Base-by-base conservation (phyloP, 2,797 vertebrate genomes). In the Eutrigla gurnardus region DNA sequence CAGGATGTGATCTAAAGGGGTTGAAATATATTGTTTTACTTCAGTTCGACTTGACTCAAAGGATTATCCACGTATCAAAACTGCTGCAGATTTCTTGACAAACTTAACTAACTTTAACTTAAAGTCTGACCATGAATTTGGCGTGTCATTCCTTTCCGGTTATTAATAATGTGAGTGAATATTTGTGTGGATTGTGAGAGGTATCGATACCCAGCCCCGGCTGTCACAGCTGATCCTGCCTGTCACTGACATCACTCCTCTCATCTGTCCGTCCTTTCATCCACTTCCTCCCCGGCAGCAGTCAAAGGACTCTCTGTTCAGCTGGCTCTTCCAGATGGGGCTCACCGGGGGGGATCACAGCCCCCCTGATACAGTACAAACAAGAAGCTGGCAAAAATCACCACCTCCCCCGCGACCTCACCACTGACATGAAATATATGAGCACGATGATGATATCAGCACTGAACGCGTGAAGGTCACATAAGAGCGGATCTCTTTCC, bases 221-320 rank as follows among this genome's bases (percentile, higher is more conserved):
- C 65, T 77, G 80, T 78, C 71, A 78, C 73, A 46, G 80, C 78
- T 58, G 70, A 84, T 65, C 1, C 82, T 72, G 86, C 85, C 93
- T 70, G 88, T 92, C 93, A 85, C 89, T 85, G 87, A 90, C 92
- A 89, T 93, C 92, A 78, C 84, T 84, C 77, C 42, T 63, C 81
- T 93, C 91, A 60, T 88, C 86, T 84, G 66, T 73, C 78, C 83
- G 49, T 89, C 77, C 75, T 78, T 73, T 86, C 84, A 83, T 84
- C 74, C 39, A 32, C 76, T 77, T 80, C 82, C 83, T 86, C 66
- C 75, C 60, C 67, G 43, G 18, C 82, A 73, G 70, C 82, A 70
- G 70, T 88, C 76, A 91, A 80, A 86, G 80, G 75, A 63, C 53
- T 60, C 87, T 88, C 81, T 89, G 89, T 89, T 84, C 84, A 65